phyloP scores from a whole-genome alignment of 2,113 vertebrate species.

The Poeciliopsis prolifica region DNA sequence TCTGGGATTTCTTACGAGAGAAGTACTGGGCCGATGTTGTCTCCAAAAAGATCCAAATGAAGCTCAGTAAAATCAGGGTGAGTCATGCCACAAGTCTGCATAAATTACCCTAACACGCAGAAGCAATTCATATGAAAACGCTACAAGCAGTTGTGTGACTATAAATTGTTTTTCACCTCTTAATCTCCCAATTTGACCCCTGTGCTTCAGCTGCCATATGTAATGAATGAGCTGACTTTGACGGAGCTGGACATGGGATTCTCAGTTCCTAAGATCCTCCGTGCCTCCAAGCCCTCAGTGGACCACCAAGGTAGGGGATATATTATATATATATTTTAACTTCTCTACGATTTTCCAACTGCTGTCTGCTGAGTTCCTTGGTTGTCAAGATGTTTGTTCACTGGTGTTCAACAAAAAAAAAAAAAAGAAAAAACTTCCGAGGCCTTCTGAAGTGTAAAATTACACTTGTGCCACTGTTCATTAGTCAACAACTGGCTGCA shows the following conservation, averaged over 20 bases:
- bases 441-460: no score
- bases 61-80: slow-evolving; percentile 99
- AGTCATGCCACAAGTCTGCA: slow-evolving; percentile 23
- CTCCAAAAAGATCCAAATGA: slow-evolving; percentile 99
- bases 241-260: slow-evolving; percentile 98
- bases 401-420: no score
- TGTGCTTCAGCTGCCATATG: slow-evolving; percentile 89
- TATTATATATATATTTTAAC: background rate
- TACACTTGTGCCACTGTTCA: no score
- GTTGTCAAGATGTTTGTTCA: no score
- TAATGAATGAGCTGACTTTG: slow-evolving; percentile 97
- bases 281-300: slow-evolving; percentile 90
- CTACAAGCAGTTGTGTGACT: background rate
- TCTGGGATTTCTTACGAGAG: slow-evolving; percentile 99
- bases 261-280: slow-evolving; percentile 93
- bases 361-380: no score
- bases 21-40: slow-evolving; percentile 96
- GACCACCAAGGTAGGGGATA: slow-evolving; percentile 92
- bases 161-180: background rate
- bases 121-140: background rate
- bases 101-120: background rate
- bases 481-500: no score
- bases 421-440: no score
- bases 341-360: no score
- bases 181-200: background rate